Evolutionary conservation across 2,888 invertebrate genomes (phyloP), one percentile per base, ranked within the genome.

Genomic region (Branchipolynoe longqiensis): DNA sequence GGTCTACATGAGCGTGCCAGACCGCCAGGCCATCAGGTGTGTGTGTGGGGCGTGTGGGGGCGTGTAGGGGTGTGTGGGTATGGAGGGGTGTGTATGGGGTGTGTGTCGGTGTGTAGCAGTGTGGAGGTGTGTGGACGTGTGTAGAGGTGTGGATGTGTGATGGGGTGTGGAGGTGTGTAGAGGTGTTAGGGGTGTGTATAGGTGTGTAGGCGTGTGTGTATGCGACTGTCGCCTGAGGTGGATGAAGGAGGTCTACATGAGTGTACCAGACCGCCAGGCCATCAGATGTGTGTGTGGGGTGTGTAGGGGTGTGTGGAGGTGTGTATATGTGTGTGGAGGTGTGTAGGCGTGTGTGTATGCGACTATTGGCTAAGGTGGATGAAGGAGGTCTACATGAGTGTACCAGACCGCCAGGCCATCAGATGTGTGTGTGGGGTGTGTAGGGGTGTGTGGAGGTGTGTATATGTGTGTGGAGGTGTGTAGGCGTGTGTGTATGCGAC

Each of bases 181-280:
- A 12, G 18, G 8, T 48, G 8, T 18, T 48, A 8, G n/a, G n/a
- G n/a, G n/a, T 18, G 8, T 48, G 48, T 48, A 12, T 12, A 8
- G 48, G 48, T 48, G 48, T 48, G 48, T 48, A 48, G 8, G n/a
- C n/a, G n/a, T n/a, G n/a, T n/a, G n/a, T n/a, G n/a, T n/a, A n/a
- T 78, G 78, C 25, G 78, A 78, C 78, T 78, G 78, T 48, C 25
- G 48, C 14, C 41, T 78, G 18, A 18, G 48, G 12, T 78, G 78
- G 78, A 78, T 78, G 78, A n/a, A 28, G 48, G 78, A 54, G 28
- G 78, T 78, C 41, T 78, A 78, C 48, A 48, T 78, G 78, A 78
- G 25, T 28, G 0, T 12, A 1, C 2, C 33, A 28, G 41, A 48
- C 31, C 41, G 78, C 18, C 25, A 54, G n/a, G 31, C 33, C n/a